phyloP scores from a whole-genome alignment of 2,113 vertebrate species.

The Lepus timidus region DNA sequence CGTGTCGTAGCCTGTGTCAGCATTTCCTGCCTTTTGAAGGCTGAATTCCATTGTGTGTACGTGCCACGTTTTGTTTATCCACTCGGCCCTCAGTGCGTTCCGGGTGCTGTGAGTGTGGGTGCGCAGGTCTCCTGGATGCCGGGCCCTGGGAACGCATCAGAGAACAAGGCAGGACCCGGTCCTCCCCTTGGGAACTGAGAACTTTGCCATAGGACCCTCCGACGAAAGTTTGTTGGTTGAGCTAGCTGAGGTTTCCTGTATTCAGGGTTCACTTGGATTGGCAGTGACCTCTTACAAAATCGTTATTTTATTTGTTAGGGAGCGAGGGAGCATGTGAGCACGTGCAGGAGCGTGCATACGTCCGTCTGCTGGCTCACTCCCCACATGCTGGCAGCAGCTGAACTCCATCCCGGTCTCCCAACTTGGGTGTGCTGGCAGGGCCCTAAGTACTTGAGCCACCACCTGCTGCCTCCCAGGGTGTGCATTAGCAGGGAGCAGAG shows the following conservation, averaged over 20 bases:
- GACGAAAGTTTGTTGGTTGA: conserved; percentile 1
- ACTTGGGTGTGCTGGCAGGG: too few species aligned
- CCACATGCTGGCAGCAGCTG: too few species aligned
- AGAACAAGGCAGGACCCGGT: neutral
- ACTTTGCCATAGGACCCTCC: neutral
- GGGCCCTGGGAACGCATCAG: neutral
- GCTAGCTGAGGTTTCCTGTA: neutral
- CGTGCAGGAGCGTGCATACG: too few species aligned
- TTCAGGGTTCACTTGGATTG: conserved; percentile 52
- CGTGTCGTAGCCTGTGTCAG: neutral
- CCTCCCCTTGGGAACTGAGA: neutral
- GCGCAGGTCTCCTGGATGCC: neutral
- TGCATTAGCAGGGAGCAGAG: too few species aligned
- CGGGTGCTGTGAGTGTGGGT: neutral
- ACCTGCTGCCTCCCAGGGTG: too few species aligned
- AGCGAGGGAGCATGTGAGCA: neutral
- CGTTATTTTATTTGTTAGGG: too few species aligned
- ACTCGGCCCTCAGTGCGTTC: neutral
- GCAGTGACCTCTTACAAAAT: neutral
- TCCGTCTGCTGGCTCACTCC: too few species aligned
- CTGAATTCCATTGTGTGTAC: neutral
- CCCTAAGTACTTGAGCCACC: too few species aligned
- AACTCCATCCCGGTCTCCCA: too few species aligned
- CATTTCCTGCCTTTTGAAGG: conserved; percentile 44
- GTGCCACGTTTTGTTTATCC: neutral